Conservation (phyloP, 1,140 invertebrate genomes). For the Oryzaephilus surinamensis region DNA sequence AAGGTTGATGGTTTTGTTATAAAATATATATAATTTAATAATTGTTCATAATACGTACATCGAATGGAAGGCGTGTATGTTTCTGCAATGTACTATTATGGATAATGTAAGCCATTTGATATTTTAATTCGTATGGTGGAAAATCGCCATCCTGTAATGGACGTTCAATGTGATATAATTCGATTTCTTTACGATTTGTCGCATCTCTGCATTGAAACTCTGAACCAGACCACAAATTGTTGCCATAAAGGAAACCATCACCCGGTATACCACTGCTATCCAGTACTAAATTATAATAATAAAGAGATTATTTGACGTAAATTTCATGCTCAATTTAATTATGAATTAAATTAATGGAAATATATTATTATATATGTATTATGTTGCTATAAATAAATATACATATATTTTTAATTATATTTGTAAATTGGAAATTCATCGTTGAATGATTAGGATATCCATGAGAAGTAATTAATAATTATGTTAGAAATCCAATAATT, state of each 20-base stretch:
- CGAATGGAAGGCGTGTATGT: conserved; percentile 30
- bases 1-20: too few relatives aligned
- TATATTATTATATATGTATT: conserved; percentile 1
- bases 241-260: conserved; percentile 38
- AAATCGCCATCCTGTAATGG: conserved; percentile 33
- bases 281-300: too few relatives aligned
- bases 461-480: background rate
- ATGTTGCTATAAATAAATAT: background rate
- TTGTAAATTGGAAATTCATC: too few relatives aligned
- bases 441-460: too few relatives aligned
- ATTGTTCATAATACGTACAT: conserved; percentile 28
- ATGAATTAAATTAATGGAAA: background rate
- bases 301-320: conserved; percentile 9
- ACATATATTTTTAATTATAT: conserved; percentile 8
- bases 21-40: too few relatives aligned
- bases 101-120: conserved; percentile 32
- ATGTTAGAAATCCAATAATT: background rate
- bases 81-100: conserved; percentile 39
- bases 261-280: conserved; percentile 40
- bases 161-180: conserved; percentile 12
- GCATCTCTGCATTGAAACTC: conserved; percentile 34
- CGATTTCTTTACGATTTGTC: conserved; percentile 19
- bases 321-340: background rate
- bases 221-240: conserved; percentile 43
- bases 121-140: conserved; percentile 36